These are phyloP conservation scores for Parazoanthus atlanticus DNA, from an alignment of 92 coral and sea anemone species.

Conservation along the genomic window DNA sequence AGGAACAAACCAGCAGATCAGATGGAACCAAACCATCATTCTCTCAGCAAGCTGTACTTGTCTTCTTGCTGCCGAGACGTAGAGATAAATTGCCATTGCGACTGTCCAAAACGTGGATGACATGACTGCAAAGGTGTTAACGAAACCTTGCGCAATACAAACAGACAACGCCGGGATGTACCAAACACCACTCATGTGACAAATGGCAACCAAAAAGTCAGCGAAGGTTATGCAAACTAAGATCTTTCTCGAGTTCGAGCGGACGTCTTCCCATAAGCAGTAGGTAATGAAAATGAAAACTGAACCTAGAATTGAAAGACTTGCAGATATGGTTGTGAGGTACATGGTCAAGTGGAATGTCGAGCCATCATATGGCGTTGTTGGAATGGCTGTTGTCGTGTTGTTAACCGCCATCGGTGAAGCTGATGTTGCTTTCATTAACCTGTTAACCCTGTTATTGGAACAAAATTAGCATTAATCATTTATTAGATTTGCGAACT, in stretches of 20 bases:
- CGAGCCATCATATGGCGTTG: background rate
- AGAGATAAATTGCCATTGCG: conserved; percentile 30
- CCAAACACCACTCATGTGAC: conserved; percentile 12
- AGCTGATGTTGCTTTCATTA: no score
- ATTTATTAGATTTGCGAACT: no score
- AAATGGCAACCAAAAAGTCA: conserved; percentile 5
- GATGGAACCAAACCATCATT: conserved; percentile 31
- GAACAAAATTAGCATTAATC: no score
- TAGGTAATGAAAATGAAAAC: conserved; percentile 12
- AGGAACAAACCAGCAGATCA: conserved; percentile 39
- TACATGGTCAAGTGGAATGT: background rate
- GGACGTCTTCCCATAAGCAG: conserved; percentile 23
- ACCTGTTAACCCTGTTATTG: no score
- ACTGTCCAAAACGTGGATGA: conserved; percentile 36
- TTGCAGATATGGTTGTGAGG: conserved; percentile 17
- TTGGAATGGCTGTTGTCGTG: background rate
- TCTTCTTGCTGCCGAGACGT: background rate
- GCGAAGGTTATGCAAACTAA: conserved; percentile 22
- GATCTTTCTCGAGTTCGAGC: conserved; percentile 28
- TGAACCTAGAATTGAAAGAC: conserved; percentile 12
- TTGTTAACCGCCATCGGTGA: background rate
- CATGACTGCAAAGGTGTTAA: conserved; percentile 1
- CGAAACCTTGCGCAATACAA: conserved; percentile 3
- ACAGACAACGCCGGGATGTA: background rate
- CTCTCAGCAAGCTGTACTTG: conserved; percentile 22